These are phyloP conservation scores for Lepidonotus clava DNA, from an alignment of 2,888 invertebrate genomes.

Conservation along the genomic window DNA sequence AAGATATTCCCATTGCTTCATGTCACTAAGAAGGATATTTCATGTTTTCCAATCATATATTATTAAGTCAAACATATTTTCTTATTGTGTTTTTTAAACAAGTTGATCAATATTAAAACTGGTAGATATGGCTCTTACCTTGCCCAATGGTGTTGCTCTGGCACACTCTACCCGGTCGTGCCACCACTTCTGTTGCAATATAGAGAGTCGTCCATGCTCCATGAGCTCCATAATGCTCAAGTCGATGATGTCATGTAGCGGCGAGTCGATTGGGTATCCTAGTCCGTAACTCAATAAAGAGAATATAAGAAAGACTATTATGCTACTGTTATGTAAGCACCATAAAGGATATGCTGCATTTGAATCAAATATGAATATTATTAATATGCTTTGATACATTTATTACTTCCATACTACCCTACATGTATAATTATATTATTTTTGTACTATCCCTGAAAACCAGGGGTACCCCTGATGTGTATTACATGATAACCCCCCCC, in stretches of 20 bases:
- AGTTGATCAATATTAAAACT: neutral
- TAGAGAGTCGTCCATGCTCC: neutral
- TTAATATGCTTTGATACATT: no score
- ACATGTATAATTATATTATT: no score
- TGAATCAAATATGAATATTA: neutral
- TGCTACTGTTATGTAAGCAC: neutral
- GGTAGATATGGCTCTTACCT: neutral
- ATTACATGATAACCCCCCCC: no score
- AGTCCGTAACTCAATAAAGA: constrained; percentile 33
- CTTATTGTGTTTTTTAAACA: neutral
- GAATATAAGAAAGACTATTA: no score
- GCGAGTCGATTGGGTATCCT: neutral
- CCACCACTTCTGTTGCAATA: constrained; percentile 29
- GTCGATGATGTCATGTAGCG: neutral
- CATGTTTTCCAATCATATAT: neutral
- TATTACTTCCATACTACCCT: no score
- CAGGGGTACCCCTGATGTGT: no score
- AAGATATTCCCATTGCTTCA: neutral
- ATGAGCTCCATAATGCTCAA: neutral
- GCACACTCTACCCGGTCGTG: constrained; percentile 9
- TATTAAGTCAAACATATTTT: neutral
- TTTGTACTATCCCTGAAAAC: no score
- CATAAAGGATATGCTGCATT: neutral
- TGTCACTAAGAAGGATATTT: neutral
- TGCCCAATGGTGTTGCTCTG: neutral